Evolutionary conservation across 2,888 invertebrate genomes (phyloP), one percentile per base, ranked within the genome.

Genomic region (Tipula helvola): DNA sequence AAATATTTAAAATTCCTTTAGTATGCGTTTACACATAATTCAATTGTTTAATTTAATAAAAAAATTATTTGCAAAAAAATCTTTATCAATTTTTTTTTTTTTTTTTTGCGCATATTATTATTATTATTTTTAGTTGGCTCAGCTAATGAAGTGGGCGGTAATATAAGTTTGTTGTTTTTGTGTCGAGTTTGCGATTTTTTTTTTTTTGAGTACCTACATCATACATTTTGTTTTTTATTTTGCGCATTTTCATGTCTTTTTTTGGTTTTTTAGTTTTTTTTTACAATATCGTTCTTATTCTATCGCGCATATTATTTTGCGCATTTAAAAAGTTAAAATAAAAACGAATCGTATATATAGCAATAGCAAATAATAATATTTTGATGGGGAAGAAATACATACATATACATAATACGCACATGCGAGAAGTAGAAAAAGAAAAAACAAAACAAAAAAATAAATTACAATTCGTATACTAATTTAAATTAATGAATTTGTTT

Each of bases 141-240:
- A 71, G 71, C 71, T 86, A 86, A 13, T 86, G 28, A 85, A 86
- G 86, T 86, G 44, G 86, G 86, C 86, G 86, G 28, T 86, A 47
- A 47, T 86, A 28, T 47, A 39, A 7, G n/a, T 84, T 84, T 71
- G 71, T 71, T 71, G 18, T 36, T 42, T 44, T 28, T 86, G 42
- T 16, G 28, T 28, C 36, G 28, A 86, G n/a, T 44, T 42, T 28
- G 28, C 36, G 28, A 86, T 12, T 44, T 44, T 36, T 28, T 28
- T 86, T 28, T 28, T 28, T 28, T 28, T 86, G 44, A 86, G 44
- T 86, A 42, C n/a, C n/a, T n/a, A n/a, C 44, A 86, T 47, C 42
- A 36, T 47, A 44, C 42, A 44, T 44, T 86, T 44, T 86, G 44
- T 86, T 86, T 16, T 36, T 86, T 42, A 28, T 85, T 39, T 85